phyloP scores from a whole-genome alignment of 2,113 vertebrate species.

The Columbina picui region DNA sequence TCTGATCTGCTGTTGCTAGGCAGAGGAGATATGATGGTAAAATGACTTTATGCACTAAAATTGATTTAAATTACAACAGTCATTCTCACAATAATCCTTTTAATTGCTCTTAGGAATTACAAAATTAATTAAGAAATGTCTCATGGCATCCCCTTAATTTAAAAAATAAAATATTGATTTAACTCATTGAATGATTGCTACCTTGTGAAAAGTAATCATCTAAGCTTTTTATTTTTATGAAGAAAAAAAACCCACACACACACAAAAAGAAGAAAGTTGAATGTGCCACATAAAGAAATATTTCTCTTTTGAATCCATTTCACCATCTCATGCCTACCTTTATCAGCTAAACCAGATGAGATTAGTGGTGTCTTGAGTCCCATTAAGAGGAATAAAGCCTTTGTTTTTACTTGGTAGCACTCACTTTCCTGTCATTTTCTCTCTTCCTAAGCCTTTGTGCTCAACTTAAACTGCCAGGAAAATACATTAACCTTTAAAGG shows the following conservation, averaged over 20 bases:
- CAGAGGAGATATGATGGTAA: neutral
- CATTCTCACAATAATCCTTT: slow-evolving; percentile 48
- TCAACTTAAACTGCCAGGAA: neutral
- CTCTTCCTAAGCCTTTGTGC: slow-evolving; percentile 18
- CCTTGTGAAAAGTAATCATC: slow-evolving; percentile 13
- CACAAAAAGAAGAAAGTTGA: neutral
- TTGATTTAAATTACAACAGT: slow-evolving; percentile 60
- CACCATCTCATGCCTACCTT: neutral
- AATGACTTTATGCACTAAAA: slow-evolving; percentile 49
- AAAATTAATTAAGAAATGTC: slow-evolving; percentile 69
- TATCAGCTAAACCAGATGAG: slow-evolving; percentile 48
- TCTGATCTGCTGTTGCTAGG: slow-evolving; percentile 22
- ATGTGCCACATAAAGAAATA: neutral
- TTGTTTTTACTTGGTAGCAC: neutral
- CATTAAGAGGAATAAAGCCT: slow-evolving; percentile 4
- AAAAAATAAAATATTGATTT: slow-evolving; percentile 68
- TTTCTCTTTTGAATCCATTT: slow-evolving; percentile 20
- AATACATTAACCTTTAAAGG: slow-evolving; percentile 59
- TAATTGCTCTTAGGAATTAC: slow-evolving; percentile 63
- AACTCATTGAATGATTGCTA: slow-evolving; percentile 20
- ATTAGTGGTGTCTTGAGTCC: slow-evolving; percentile 41
- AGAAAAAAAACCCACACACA: neutral
- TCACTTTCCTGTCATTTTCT: slow-evolving; percentile 31
- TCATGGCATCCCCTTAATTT: slow-evolving; percentile 38
- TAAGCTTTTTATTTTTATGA: neutral